Evolutionary conservation across 2,113 vertebrate genomes (phyloP), one percentile per base, ranked within the genome.

Genomic region (Entelurus aequoreus): DNA sequence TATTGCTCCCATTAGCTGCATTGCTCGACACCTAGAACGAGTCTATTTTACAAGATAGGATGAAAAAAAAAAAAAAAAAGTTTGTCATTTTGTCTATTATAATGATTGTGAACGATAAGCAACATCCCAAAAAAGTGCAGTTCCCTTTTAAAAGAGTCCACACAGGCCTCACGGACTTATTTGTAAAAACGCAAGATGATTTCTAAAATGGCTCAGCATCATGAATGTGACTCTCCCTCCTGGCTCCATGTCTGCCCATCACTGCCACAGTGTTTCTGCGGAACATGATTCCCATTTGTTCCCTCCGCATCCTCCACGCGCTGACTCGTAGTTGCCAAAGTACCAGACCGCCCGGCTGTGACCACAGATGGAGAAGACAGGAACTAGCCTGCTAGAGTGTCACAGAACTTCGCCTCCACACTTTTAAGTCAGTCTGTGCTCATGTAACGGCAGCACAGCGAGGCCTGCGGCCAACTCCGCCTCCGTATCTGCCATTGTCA

Each of bases 341-440:
- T 63, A 69, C 62, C 71, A 74, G 73, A 79, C 76, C 66, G 72
- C 60, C 57, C 54, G 28, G 60, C 78, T 78, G 75, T 69, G 68
- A 28, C 71, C 81, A 47, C 86, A 83, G 87, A 87, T 86, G 77
- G 84, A 64, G 44, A 66, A 66, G 66, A 75, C 63, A 57, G 77
- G 72, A 72, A 67, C 53, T 49, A 57, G 66, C 72, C 63, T 48
- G 54, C 44, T 8, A 73, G 65, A 72, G 68, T 76, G 56, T 86
- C 72, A 70, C 21, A 71, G 68, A 81, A 81, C 77, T 71, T 80
- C 73, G 78, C 84, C 80, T 83, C 76, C 80, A 58, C 76, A 72
- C 80, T 82, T 60, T 28, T 28, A 40, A 70, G 77, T 81, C 81
- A 80, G 78, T 78, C 80, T 82, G 84, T 65, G 83, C 70, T 65